Base-by-base conservation (phyloP, 2,797 vertebrate genomes). In the Simalia tracyae region DNA sequence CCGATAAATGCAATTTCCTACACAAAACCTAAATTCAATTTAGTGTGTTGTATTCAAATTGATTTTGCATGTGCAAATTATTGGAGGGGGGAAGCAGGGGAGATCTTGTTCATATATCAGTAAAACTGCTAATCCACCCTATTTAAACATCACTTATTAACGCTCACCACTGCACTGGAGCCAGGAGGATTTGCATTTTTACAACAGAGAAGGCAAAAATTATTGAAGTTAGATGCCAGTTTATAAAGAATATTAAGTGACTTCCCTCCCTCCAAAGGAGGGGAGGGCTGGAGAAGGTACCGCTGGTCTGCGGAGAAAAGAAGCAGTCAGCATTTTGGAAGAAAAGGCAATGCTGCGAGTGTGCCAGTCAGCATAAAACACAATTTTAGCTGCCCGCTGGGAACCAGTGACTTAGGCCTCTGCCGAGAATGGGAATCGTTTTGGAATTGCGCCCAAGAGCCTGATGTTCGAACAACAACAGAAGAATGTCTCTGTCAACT, bases 51-150 rank as follows among this genome's bases (percentile, higher is more conserved):
- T 96, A 96, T 97, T 97, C 94, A 97, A 98, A 97, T 97, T 97
- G 97, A 97, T 97, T 97, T 95, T 93, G 95, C 96, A 96, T 97
- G 97, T 98, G 97, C 96, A 97, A 97, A 97, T 96, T 96, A 97
- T 97, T 95, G 95, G 95, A 96, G 91, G 87, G 36, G 96, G 94
- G 94, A 95, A 90, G 86, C 31, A 31, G 8, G 24, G 14, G 36
- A 28, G 96, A 96, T 97, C 95, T 97, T 94, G 95, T 95, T 90
- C 96, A 94, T 95, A 91, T 92, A 97, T 97, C 96, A 95, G 95
- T 93, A 94, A 94, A 97, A 97, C 95, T 95, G 95, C 94, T 97
- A 97, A 97, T 97, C 95, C 63, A 88, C 91, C 93, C 94, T 96
- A 95, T 95, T 97, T 95, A 97, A 97, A 94, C 95, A 97, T 95